phyloP scores from a whole-genome alignment of 1,140 invertebrate genomes.

The Potamilus streckersoni region DNA sequence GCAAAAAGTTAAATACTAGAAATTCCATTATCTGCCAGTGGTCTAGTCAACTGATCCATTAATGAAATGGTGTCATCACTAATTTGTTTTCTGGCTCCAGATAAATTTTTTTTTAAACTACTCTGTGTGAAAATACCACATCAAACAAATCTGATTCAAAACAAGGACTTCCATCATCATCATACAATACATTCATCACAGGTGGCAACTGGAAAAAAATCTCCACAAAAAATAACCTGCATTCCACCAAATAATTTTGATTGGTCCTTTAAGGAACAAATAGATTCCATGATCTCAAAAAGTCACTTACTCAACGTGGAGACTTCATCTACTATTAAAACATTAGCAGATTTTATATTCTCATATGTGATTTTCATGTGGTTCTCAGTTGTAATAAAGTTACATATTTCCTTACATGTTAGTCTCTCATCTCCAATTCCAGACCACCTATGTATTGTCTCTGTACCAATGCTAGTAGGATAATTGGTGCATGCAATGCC shows the following conservation, averaged over 20 bases:
- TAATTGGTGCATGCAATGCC: slow-evolving; percentile 11
- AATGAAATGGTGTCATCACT: slow-evolving; percentile 5
- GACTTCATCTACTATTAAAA: slow-evolving; percentile 14
- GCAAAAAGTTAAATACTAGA: slow-evolving; percentile 5
- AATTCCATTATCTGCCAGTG: no score
- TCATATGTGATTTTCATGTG: not conserved
- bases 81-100: not conserved
- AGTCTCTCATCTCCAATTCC: slow-evolving; percentile 17
- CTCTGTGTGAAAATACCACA: not conserved
- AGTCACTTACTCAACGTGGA: slow-evolving; percentile 11
- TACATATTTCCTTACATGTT: not conserved
- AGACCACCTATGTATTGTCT: slow-evolving; percentile 22
- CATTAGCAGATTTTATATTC: slow-evolving; percentile 6
- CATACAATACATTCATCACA: slow-evolving; percentile 1
- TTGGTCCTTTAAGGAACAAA: not conserved
- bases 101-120: not conserved
- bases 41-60: slow-evolving; percentile 7
- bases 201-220: slow-evolving; percentile 7
- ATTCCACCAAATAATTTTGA: slow-evolving; percentile 4
- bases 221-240: slow-evolving; percentile 5
- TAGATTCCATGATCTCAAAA: slow-evolving; percentile 15
- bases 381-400: not conserved
- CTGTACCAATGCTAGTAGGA: not conserved
- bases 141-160: slow-evolving; percentile 7
- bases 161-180: slow-evolving; percentile 14